Base-by-base conservation (phyloP, 2,113 vertebrate species). In the Corythornis vintsioides region DNA sequence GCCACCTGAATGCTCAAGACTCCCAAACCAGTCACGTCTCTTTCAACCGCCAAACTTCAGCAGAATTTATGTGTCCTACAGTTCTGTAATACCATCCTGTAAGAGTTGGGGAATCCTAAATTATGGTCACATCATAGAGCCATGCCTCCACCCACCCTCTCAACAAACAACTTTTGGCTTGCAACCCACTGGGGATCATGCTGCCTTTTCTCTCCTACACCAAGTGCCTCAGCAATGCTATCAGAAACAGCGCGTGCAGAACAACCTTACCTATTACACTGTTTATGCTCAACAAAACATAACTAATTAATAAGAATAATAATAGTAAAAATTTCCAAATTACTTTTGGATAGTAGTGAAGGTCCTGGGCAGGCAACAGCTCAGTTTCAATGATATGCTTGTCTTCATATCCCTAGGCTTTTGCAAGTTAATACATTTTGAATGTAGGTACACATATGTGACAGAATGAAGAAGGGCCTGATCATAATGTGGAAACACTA, bases 171-270 rank as follows among this genome's bases (percentile, higher is more conserved):
- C 6, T 75, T 87, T 52, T 43, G 42, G 15, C 20, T 57, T 69
- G 11, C 0, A 0, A 75, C 33, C 21, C 7, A 1, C 10, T 1
- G 0, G 15, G n/a, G 18, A 28, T 33, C 55, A 35, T 0, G 3
- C 13, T 1, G 0, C 10, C 70, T 53, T 31, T n/a, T 18, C 15
- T 38, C 42, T 78, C 25, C 24, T 11, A 16, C 28, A 53, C 8
- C 7, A 75, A 63, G 33, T 1, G 1, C 33, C 48, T 66, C 52
- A 42, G 57, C 57, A 65, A 40, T n/a, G 28, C 26, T 78, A 9
- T 26, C 5, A 18, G 65, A 40, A 50, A 65, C 20, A 29, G 26
- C 25, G 40, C 28, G 42, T 0, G 2, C 26, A 56, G 21, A 78
- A 40, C 38, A 10, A 20, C 45, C 33, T 22, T 35, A 43, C 10